phyloP scores from a whole-genome alignment of 2,797 vertebrate species.

The Gymnocypris eckloni region DNA sequence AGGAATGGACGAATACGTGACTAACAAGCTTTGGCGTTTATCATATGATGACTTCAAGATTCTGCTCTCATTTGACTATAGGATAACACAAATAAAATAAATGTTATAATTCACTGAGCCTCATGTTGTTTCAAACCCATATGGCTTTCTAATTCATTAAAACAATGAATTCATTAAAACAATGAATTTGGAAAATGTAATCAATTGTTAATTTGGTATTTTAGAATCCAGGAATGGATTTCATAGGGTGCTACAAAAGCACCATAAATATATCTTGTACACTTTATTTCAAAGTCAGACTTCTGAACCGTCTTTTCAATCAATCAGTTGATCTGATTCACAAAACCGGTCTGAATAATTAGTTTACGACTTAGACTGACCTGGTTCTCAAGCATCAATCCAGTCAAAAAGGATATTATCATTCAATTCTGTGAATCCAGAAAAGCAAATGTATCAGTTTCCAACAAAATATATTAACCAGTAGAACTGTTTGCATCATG shows the following conservation, averaged over 20 bases:
- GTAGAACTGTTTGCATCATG: background rate
- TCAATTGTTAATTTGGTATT: background rate
- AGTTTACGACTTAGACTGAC: background rate
- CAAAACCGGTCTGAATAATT: background rate
- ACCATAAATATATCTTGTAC: background rate
- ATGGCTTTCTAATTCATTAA: background rate
- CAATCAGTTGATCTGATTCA: background rate
- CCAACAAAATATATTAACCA: background rate
- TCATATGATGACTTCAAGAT: background rate
- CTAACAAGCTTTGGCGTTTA: background rate
- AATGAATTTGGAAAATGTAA: background rate
- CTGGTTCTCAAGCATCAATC: background rate
- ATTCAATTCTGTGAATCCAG: background rate
- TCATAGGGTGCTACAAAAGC: background rate
- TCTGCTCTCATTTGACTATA: background rate
- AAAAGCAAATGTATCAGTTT: background rate
- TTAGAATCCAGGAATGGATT: background rate
- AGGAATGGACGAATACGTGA: conserved; percentile 1
- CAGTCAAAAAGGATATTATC: background rate
- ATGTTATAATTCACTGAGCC: background rate
- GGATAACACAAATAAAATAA: background rate
- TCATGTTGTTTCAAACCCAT: background rate
- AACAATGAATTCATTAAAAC: background rate
- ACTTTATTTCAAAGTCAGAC: background rate
- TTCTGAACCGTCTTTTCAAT: background rate